Evolutionary conservation across 1,140 invertebrate species (phyloP).

Genomic region (Pseudomyrmex cubaensis): DNA sequence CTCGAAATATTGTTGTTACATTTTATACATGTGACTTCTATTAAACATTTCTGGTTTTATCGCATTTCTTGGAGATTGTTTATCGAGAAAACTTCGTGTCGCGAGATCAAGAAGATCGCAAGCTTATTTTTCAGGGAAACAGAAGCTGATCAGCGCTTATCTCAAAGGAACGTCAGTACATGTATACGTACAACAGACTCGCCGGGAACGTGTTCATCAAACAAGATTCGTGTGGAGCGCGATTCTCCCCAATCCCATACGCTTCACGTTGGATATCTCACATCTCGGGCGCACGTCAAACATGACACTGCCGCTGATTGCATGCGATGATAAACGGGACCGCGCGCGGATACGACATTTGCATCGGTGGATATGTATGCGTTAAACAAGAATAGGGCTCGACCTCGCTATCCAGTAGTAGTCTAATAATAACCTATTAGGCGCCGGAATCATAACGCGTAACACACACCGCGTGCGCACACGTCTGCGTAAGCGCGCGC

Average conservation of each 20-base stretch:
- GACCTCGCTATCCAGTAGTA: slow-evolving; percentile 61
- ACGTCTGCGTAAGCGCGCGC: slow-evolving; percentile 59
- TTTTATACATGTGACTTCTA: too few relatives aligned
- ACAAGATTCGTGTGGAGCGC: slow-evolving; percentile 51
- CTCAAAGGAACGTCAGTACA: too few relatives aligned
- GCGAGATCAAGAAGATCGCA: too few relatives aligned
- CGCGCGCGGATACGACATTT: slow-evolving; percentile 35
- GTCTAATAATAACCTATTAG: slow-evolving; percentile 68
- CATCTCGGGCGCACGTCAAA: slow-evolving; percentile 6
- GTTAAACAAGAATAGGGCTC: slow-evolving; percentile 60
- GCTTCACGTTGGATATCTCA: not conserved
- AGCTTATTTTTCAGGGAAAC: too few relatives aligned
- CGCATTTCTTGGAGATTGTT: not conserved
- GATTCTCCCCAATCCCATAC: not conserved
- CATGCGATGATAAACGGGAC: slow-evolving; percentile 7
- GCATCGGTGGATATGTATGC: slow-evolving; percentile 42
- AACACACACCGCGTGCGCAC: slow-evolving; percentile 44
- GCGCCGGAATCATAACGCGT: slow-evolving; percentile 56
- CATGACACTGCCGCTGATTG: slow-evolving; percentile 17
- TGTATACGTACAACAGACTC: too few relatives aligned
- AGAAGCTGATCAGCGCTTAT: not conserved
- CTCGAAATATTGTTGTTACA: not conserved
- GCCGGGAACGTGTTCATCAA: not conserved
- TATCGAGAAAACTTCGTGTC: not conserved
- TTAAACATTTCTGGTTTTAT: too few relatives aligned